These are phyloP conservation scores for Saguinus midas DNA, from an alignment of 2,113 vertebrate genomes.

Conservation along the genomic window DNA sequence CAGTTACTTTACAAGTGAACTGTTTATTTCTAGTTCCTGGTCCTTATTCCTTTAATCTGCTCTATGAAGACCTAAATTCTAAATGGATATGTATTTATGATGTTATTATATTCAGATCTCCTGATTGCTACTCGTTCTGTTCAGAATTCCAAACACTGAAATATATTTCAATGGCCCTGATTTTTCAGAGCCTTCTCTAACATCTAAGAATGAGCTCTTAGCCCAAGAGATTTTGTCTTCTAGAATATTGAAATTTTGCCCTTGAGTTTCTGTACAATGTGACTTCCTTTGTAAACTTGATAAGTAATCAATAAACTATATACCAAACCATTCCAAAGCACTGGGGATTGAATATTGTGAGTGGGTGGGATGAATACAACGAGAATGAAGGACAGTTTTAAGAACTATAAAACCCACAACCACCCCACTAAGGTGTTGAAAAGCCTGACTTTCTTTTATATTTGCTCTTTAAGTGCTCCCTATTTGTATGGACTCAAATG, in stretches of 20 bases:
- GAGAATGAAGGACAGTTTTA: neutral
- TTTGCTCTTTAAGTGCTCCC: neutral
- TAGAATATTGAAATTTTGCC: neutral
- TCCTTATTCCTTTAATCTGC: neutral
- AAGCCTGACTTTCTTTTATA: neutral
- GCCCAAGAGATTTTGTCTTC: neutral
- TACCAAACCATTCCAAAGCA: neutral
- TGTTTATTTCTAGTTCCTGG: neutral
- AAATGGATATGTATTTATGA: neutral
- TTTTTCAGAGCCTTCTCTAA: neutral
- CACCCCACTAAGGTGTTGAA: accelerated
- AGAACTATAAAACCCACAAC: neutral
- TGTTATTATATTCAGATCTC: neutral
- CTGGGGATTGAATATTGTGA: neutral
- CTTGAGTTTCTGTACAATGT: neutral
- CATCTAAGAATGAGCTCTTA: neutral
- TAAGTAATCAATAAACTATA: neutral
- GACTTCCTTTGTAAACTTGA: neutral
- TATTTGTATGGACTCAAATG: neutral
- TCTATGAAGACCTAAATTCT: neutral
- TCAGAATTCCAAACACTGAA: neutral
- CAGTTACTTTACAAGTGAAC: neutral
- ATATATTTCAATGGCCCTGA: neutral
- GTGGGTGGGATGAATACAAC: neutral
- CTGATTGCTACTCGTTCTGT: neutral